Conservation (phyloP, 2,113 vertebrate species). For the Ictalurus furcatus region DNA sequence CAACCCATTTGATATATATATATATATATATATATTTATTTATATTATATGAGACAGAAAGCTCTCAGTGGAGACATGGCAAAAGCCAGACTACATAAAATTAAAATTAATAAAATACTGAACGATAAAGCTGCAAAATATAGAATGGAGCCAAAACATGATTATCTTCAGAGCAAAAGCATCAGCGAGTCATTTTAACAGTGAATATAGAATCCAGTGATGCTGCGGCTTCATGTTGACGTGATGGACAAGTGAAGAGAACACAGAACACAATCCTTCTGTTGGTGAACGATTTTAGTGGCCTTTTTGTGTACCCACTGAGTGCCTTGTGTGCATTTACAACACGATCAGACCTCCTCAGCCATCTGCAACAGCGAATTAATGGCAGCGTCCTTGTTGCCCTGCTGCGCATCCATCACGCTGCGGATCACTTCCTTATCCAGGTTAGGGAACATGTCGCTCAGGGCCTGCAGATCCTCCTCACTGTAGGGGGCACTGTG, state of each 20-base stretch:
- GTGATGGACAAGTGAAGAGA: neutral
- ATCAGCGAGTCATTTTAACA: no score
- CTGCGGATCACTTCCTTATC: slow-evolving; percentile 92
- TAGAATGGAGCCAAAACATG: neutral
- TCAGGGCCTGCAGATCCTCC: slow-evolving; percentile 90
- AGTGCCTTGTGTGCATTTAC: neutral
- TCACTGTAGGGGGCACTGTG: slow-evolving; percentile 79
- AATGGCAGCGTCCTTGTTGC: slow-evolving; percentile 90
- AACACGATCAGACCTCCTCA: slow-evolving; percentile 84
- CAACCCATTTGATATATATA: slow-evolving; percentile 45
- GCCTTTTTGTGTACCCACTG: neutral
- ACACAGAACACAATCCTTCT: no score
- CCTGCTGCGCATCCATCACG: slow-evolving; percentile 92
- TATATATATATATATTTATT: neutral
- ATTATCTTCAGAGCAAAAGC: neutral
- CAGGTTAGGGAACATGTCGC: slow-evolving; percentile 98
- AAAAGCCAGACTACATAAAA: neutral
- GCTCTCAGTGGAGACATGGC: neutral
- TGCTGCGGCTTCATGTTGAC: neutral
- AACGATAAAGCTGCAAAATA: neutral
- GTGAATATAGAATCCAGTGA: neutral
- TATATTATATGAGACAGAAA: neutral
- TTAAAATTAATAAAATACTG: neutral
- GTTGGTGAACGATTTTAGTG: neutral
- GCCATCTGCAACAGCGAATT: slow-evolving; percentile 97